Percentiles rank a stretch among this genome's conserved stretches.
These are phyloP conservation scores for Coelopa pilipes DNA, from an alignment of 2,888 invertebrate genomes.

Conservation along the genomic window DNA sequence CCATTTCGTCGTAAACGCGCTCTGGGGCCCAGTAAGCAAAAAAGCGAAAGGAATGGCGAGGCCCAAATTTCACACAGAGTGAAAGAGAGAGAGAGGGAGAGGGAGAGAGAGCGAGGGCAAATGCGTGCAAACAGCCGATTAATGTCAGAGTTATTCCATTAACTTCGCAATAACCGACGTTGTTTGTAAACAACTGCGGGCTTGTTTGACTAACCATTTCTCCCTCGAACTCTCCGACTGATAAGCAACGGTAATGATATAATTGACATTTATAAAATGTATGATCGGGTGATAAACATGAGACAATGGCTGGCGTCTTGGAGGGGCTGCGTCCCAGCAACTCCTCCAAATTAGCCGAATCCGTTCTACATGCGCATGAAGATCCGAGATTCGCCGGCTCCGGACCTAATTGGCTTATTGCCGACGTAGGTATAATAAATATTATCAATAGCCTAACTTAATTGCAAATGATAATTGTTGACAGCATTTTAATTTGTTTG, in stretches of 20 bases:
- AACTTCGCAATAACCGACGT: slow-evolving; percentile 1
- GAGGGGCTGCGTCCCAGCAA: too few species aligned
- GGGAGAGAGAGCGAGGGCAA: not conserved
- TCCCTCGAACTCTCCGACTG: too few species aligned
- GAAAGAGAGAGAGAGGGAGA: not conserved
- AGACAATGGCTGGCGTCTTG: too few species aligned
- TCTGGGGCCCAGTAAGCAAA: not conserved
- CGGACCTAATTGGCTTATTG: too few species aligned
- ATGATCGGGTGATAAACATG: not conserved
- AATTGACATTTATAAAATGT: slow-evolving; percentile 26
- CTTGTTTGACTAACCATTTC: slow-evolving; percentile 1
- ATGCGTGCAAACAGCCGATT: slow-evolving; percentile 9
- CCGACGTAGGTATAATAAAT: too few species aligned
- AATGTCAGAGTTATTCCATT: not conserved
- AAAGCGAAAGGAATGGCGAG: not conserved
- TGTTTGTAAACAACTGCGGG: not conserved
- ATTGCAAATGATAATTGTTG: too few species aligned
- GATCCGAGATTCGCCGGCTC: too few species aligned
- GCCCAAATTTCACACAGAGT: not conserved
- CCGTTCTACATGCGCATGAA: too few species aligned
- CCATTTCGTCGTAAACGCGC: slow-evolving; percentile 9
- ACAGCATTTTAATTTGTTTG: too few species aligned
- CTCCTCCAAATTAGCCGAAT: too few species aligned
- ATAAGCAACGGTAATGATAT: not conserved
- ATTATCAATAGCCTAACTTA: too few species aligned